Conservation (phyloP, 2,797 vertebrate genomes). For the Melanotaenia parkinsoni region DNA sequence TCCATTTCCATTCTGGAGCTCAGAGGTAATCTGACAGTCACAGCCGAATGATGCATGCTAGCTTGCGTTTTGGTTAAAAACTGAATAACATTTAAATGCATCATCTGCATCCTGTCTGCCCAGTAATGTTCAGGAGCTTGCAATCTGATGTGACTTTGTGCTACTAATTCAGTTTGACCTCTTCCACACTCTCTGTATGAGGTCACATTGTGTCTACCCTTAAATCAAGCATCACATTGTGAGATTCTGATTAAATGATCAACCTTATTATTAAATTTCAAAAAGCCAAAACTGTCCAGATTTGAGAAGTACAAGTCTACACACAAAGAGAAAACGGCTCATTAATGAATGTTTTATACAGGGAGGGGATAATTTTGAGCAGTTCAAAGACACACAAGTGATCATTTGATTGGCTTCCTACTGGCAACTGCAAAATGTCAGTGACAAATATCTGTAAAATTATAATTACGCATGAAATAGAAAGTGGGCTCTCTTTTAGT, state of each 20-base stretch:
- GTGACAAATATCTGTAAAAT: constrained; percentile 31
- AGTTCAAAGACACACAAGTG: constrained; percentile 10
- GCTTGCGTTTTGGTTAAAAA: constrained; percentile 14
- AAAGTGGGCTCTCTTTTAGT: neutral
- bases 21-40: constrained; percentile 28
- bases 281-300: constrained; percentile 1
- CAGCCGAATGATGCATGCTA: constrained; percentile 30
- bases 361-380: neutral
- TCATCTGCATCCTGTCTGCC: constrained; percentile 14
- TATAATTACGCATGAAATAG: neutral
- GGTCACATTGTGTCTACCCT: neutral
- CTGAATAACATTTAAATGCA: constrained; percentile 24
- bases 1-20: constrained; percentile 37
- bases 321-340: constrained; percentile 14
- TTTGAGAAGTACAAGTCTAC: neutral
- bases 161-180: constrained; percentile 24
- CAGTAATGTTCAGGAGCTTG: neutral
- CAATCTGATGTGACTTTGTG: constrained; percentile 10
- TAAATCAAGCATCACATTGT: constrained; percentile 23
- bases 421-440: constrained; percentile 45
- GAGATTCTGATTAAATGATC: constrained; percentile 23
- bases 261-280: constrained; percentile 1
- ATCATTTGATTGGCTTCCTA: constrained; percentile 30
- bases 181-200: neutral
- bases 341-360: constrained; percentile 18